Percentiles rank a stretch among this genome's conserved stretches.
phyloP scores from a whole-genome alignment of 2,113 vertebrate species.

The Gila orcuttii region DNA sequence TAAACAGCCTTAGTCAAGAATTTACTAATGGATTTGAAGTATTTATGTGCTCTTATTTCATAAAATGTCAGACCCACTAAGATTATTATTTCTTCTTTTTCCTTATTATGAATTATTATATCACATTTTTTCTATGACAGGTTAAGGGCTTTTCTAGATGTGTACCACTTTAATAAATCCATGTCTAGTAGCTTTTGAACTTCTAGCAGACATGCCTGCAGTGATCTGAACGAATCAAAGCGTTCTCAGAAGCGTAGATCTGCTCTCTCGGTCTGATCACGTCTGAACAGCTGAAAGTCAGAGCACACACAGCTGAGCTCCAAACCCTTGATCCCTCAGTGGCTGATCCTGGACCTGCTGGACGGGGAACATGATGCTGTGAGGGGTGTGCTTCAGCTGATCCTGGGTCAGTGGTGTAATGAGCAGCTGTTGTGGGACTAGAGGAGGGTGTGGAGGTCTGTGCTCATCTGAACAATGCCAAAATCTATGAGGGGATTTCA shows the following conservation, averaged over 20 bases:
- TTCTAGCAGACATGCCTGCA: too few species aligned
- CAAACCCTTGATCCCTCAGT: neutral
- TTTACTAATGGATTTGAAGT: neutral
- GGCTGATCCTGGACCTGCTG: constrained; percentile 34
- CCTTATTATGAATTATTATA: too few species aligned
- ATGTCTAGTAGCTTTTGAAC: too few species aligned
- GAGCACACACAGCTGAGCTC: constrained; percentile 42
- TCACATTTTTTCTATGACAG: too few species aligned
- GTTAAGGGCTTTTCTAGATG: neutral
- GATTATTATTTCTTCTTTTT: neutral
- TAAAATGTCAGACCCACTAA: neutral
- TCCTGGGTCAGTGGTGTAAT: constrained; percentile 26
- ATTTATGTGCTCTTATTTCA: neutral
- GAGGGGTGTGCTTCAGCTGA: constrained; percentile 10
- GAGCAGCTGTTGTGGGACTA: constrained; percentile 68
- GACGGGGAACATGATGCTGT: neutral
- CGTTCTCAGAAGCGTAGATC: neutral
- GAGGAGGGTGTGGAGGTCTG: constrained; percentile 52
- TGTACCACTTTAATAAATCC: too few species aligned
- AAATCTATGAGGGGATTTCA: constrained; percentile 50
- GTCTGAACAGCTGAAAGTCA: constrained; percentile 48
- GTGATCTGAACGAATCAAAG: neutral
- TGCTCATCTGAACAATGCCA: constrained; percentile 68
- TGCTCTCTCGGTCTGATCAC: neutral
- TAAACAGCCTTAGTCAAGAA: constrained; percentile 49